A percentile compares a stretch with the other conserved stretches of the same genome.
phyloP scores from a whole-genome alignment of 2,888 invertebrate genomes.

The Steromphala cineraria region DNA sequence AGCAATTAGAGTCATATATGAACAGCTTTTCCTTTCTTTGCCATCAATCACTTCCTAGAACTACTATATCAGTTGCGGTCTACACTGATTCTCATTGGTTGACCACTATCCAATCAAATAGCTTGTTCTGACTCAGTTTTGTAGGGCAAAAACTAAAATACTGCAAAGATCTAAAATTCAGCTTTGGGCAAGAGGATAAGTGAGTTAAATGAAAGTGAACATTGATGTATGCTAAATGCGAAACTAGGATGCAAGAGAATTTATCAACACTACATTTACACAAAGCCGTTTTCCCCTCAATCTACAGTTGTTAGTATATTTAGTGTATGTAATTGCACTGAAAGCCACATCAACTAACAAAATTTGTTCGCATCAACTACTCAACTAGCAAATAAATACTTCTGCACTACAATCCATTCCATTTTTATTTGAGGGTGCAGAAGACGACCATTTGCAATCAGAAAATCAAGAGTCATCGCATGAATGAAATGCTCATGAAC shows the following conservation, averaged over 20 bases:
- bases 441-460: background rate
- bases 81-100: no score
- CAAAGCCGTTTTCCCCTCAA: background rate
- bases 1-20: no score
- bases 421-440: background rate
- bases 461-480: no score
- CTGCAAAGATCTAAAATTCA: background rate
- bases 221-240: background rate
- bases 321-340: background rate
- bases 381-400: constrained; percentile 5
- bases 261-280: background rate
- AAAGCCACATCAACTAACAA: constrained; percentile 5
- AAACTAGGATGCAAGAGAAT: background rate
- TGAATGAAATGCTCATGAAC: no score
- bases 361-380: background rate
- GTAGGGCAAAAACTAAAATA: background rate
- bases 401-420: background rate
- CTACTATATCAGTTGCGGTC: no score
- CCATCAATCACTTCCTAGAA: no score
- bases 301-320: background rate
- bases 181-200: background rate
- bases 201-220: constrained; percentile 12
- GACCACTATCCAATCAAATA: background rate
- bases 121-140: background rate
- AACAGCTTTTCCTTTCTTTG: no score